Evolutionary conservation across 2,797 vertebrate genomes (phyloP), one percentile per base, ranked within the genome.

Genomic region (Clarias pachynema): DNA sequence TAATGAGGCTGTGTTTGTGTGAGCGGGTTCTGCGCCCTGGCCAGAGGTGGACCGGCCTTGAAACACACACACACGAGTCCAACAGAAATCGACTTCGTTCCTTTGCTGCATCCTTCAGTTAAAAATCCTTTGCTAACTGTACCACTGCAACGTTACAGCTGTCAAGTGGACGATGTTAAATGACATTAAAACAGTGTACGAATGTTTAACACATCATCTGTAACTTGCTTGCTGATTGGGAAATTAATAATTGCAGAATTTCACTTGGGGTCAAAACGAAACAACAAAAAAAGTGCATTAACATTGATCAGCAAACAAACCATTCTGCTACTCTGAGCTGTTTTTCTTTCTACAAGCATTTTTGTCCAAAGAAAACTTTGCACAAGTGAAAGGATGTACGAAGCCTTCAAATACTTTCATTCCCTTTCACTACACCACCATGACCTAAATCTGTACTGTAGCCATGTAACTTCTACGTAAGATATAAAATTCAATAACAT

Each of bases 11-110:
- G 63, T 90, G 90, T 29, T 92, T 89, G 89, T 89, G 86, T 88
- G 87, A 93, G 88, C 83, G 85, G 91, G 89, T 89, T 88, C 63
- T 91, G 89, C 88, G 91, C 91, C 91, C 93, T 86, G 79, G 86
- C 65, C 62, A 82, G 89, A 92, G 89, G 91, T 91, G 89, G 93
- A 90, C 89, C 89, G 91, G 74, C 85, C 40, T 37, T 73, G 40
- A 81, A 74, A 78, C 85, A 90, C 89, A 90, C 89, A 90, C 89
- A 90, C 81, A 86, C 12, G 44, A 62, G n/a, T 60, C 6, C 15
- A 22, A 37, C 57, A 59, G 29, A 77, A 34, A 3, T 62, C 14
- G 20, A 60, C 56, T 22, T 59, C 7, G 2, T 59, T 60, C 6
- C 10, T 37, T 79, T 8, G 5, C 22, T 16, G 10, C 34, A 59